These are phyloP conservation scores for Thripadectes ignobilis DNA, from an alignment of 2,797 vertebrate genomes.

Conservation along the genomic window DNA sequence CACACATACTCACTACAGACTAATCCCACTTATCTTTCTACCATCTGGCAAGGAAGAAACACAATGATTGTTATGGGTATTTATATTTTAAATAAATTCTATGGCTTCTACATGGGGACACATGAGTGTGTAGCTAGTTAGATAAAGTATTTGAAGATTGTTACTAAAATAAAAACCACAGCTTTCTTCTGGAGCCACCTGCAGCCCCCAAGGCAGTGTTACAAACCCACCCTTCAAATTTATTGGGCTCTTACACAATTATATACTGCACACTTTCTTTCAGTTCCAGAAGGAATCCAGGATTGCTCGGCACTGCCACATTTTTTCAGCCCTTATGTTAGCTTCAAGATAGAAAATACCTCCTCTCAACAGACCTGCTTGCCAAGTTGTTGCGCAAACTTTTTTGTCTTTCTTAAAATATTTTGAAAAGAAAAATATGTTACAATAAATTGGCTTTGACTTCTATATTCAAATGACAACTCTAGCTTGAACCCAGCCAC, in stretches of 20 bases:
- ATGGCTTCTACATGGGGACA: constrained; percentile 19
- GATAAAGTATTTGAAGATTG: constrained; percentile 19
- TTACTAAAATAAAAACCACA: constrained; percentile 19
- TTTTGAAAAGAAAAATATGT: constrained; percentile 79
- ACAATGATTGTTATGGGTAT: not conserved
- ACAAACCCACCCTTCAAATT: constrained; percentile 54
- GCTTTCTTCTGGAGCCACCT: constrained; percentile 60
- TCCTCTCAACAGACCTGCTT: constrained; percentile 64
- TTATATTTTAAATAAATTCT: constrained; percentile 39
- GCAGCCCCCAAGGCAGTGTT: constrained; percentile 59
- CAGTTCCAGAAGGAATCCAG: constrained; percentile 50
- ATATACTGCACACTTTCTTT: constrained; percentile 48
- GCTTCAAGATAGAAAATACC: constrained; percentile 69
- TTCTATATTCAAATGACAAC: constrained; percentile 55
- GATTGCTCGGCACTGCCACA: constrained; percentile 48
- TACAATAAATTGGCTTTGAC: constrained; percentile 62
- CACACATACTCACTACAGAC: not conserved
- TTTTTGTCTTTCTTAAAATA: constrained; percentile 73
- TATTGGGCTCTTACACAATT: constrained; percentile 35
- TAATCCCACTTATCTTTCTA: constrained; percentile 34
- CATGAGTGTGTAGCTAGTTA: not conserved
- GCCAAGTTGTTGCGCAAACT: constrained; percentile 76
- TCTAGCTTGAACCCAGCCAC: constrained; percentile 52
- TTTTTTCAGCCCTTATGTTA: constrained; percentile 72
- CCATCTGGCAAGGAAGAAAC: constrained; percentile 46